Evolutionary conservation across 2,113 vertebrate species (phyloP), one percentile per base, ranked within the genome.

Genomic region (Tupaia tana): DNA sequence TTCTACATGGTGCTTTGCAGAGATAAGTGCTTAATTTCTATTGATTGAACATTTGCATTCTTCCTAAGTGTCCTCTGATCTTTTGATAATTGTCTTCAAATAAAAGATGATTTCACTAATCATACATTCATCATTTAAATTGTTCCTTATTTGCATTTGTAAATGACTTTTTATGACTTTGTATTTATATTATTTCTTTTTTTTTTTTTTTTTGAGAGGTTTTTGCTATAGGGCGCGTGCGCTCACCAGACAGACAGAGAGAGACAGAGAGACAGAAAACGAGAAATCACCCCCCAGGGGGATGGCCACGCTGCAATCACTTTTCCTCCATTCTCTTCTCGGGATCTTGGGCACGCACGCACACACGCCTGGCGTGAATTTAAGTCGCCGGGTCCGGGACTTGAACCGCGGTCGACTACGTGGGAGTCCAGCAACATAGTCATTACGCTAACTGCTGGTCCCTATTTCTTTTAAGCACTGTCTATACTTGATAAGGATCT

Each of bases 41-140:
- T 89, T 97, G 89, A 84, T 64, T 84, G 70, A 94, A 70, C 61
- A 95, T 75, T 89, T 67, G 61, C 79, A 43, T 75, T 94, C 9
- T 74, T 92, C 74, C 54, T 95, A 92, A 97, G 92, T 83, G 59
- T 27, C 16, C 81, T 85, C 74, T 89, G 61, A 96, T 95, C 66
- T 91, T 96, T 93, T 80, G 31, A 95, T 95, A 95, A 92, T 52
- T 89, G 6, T 89, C 81, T 73, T 96, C 92, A 91, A 93, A 95
- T 83, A 95, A 96, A 95, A 52, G 25, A 81, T 80, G 20, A 86
- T 97, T 97, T 93, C 22, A 74, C 89, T 94, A 95, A 96, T 96
- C 71, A 93, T 27, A 86, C 15, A 95, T 93, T 95, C 56, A 91
- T 84, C 71, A 96, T 93, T 96, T 91, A 70, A 91, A 78, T 93